Base-by-base conservation (phyloP, 2,888 invertebrate genomes). In the Pegoplata infirma region DNA sequence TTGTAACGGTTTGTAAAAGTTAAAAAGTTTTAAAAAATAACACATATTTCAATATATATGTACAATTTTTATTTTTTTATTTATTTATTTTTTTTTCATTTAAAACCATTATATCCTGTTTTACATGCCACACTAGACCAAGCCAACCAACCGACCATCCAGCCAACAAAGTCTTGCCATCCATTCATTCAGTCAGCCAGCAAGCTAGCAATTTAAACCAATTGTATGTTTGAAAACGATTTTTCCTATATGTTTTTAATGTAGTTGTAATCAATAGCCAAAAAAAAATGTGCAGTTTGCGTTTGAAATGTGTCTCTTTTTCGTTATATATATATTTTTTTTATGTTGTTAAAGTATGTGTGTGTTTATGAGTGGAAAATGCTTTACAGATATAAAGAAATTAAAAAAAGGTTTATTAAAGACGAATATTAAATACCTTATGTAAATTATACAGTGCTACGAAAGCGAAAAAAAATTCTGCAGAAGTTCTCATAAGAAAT, bases 41-140 rank as follows among this genome's bases (percentile, higher is more conserved):
- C n/a, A n/a, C n/a, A 46, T 12, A 17, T 73, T 67, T 66, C 47
- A n/a, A 28, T 51, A 25, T 46, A n/a, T 36, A n/a, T n/a, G n/a
- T n/a, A n/a, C n/a, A n/a, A n/a, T n/a, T n/a, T n/a, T n/a, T n/a
- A n/a, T n/a, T n/a, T n/a, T 23, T 17, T 59, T 36, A 49, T 53
- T 23, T 47, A 40, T 69, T 44, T 68, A 25, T 64, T 21, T 55
- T 64, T 21, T 55, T 75, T 74, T 44, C 53, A 75, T 79, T 75
- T 61, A 55, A 75, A 66, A 75, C 69, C 74, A 75, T 71, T 69
- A 75, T 67, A 67, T 74, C 71, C 74, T 79, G 74, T 75, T 66
- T 61, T 61, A 79, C 78, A 71, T 71, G 69, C 74, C 78, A 46
- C 78, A 75, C 53, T 63, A 49, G 68, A 47, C 61, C 61, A 61